Evolutionary conservation across 2,888 invertebrate genomes (phyloP), one percentile per base, ranked within the genome.

Genomic region (Amiota communis): DNA sequence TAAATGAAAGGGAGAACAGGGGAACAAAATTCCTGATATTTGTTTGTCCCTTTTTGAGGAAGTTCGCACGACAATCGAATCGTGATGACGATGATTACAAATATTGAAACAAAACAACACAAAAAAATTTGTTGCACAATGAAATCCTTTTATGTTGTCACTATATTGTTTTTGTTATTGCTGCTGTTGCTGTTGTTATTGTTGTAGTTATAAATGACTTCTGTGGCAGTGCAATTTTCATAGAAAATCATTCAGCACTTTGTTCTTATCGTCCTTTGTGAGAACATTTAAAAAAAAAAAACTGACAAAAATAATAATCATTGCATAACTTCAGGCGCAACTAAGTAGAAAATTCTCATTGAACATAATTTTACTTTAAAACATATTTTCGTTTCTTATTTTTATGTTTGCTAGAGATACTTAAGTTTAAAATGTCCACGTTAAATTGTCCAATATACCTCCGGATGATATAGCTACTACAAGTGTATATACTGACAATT

Each of bases 281-380:
- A 6, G 36, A 36, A 78, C 80, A 72, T 81, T 81, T n/a, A n/a
- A n/a, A 81, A 81, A 81, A 15, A 20, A 78, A 46, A 56, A 73
- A 73, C 73, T 59, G 70, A 51, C 23, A 47, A 67, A 47, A 56
- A 57, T 65, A 73, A 73, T 73, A 76, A 75, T 67, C 74, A 63
- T 70, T 72, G 81, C 75, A 78, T 75, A 68, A 74, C 81, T 74
- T 9, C 23, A 63, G 83, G 83, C 81, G 74, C 56, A 65, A 67
- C 68, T n/a, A 36, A 36, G 36, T 36, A 36, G 36, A 36, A 36
- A 36, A 36, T 36, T 36, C 36, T 36, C 36, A 36, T 36, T 36
- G 36, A 36, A 36, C 36, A 6, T 2, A 2, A 36, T 36, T 36
- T 36, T 36, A 36, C 36, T 6, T 36, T 36, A 36, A 36, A 36